Conservation (phyloP, 1,140 invertebrate genomes). For the Apocrypta bakeri region DNA sequence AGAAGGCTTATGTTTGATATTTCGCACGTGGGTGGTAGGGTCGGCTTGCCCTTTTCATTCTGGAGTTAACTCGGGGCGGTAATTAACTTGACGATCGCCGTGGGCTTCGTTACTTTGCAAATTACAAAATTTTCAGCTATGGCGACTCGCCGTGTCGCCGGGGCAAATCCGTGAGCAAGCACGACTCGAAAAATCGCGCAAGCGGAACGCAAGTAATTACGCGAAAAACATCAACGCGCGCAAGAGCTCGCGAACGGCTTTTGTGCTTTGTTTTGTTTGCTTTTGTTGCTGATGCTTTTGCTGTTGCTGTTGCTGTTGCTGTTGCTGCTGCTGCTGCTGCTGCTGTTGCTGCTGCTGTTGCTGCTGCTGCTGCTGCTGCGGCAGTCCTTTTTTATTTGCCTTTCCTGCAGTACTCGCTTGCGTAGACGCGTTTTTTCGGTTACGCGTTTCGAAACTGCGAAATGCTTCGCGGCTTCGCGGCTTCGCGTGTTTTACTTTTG, state of each 20-base stretch:
- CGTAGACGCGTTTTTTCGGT: background rate
- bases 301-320: too few relatives aligned
- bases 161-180: background rate
- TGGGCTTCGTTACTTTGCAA: slow-evolving; percentile 40
- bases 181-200: slow-evolving; percentile 4
- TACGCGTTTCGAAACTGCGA: background rate
- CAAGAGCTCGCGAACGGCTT: background rate
- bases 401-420: too few relatives aligned
- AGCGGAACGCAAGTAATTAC: slow-evolving; percentile 6
- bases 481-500: slow-evolving; percentile 6
- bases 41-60: slow-evolving; percentile 1
- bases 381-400: background rate
- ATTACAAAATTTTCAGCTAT: slow-evolving; percentile 28
- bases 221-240: slow-evolving; percentile 8
- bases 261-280: slow-evolving; percentile 5
- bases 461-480: background rate
- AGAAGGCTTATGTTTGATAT: slow-evolving; percentile 5
- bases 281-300: background rate
- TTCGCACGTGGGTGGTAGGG: too few relatives aligned
- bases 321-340: too few relatives aligned
- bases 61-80: background rate
- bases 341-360: too few relatives aligned
- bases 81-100: slow-evolving; percentile 35
- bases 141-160: background rate
- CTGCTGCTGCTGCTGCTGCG: too few relatives aligned